Conservation (phyloP, 2,888 invertebrate genomes). For the Latheticus oryzae region DNA sequence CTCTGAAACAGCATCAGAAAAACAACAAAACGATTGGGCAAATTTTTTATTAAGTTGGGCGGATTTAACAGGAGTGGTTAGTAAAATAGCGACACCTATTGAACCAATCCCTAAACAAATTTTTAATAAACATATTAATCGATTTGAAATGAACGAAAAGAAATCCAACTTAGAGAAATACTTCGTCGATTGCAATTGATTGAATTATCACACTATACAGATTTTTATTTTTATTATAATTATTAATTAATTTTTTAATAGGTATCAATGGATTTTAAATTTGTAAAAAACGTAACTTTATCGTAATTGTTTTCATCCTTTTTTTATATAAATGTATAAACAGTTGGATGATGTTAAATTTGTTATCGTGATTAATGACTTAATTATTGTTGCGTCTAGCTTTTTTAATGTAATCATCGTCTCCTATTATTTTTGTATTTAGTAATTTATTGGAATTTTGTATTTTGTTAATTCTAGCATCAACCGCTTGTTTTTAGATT, state of each 20-base stretch:
- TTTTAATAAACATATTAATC: slow-evolving; percentile 59
- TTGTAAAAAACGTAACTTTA: slow-evolving; percentile 33
- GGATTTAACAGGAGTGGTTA: slow-evolving; percentile 58
- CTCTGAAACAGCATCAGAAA: slow-evolving; percentile 56
- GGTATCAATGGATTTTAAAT: slow-evolving; percentile 33
- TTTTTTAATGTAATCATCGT: slow-evolving; percentile 31
- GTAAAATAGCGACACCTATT: slow-evolving; percentile 57
- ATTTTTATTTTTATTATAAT: slow-evolving; percentile 21
- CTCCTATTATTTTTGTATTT: slow-evolving; percentile 32
- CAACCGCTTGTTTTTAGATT: slow-evolving; percentile 23
- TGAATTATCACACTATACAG: slow-evolving; percentile 16
- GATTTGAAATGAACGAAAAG: slow-evolving; percentile 56
- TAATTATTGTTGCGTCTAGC: slow-evolving; percentile 26
- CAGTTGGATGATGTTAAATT: slow-evolving; percentile 33
- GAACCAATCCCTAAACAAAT: slow-evolving; percentile 59
- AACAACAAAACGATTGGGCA: slow-evolving; percentile 65
- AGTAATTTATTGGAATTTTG: slow-evolving; percentile 37
- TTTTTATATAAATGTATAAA: slow-evolving; percentile 28
- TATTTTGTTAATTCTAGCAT: slow-evolving; percentile 28
- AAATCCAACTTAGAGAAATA: slow-evolving; percentile 57
- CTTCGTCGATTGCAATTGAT: slow-evolving; percentile 51
- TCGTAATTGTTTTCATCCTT: slow-evolving; percentile 31
- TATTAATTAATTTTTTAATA: slow-evolving; percentile 34
- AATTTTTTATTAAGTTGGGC: slow-evolving; percentile 69
- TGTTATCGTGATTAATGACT: slow-evolving; percentile 30